A percentile compares a stretch with the other conserved stretches of the same genome.
Evolutionary conservation across 37 sponge, comb jelly and placozoan species (phyloP).

Genomic region (Amphimedon queenslandica): DNA sequence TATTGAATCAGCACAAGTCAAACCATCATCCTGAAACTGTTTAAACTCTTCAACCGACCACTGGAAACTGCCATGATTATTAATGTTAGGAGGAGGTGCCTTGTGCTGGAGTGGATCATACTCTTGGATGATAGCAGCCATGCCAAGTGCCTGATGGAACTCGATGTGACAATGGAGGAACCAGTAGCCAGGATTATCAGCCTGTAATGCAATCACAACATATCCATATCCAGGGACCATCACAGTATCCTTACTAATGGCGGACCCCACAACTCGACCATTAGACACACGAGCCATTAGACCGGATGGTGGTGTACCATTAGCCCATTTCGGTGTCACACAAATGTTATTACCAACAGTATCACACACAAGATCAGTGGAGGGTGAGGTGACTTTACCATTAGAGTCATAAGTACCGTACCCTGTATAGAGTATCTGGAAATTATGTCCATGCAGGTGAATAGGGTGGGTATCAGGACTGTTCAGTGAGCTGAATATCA

Average conservation of each 20-base stretch:
- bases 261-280: background rate
- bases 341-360: background rate
- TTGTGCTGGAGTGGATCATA: background rate
- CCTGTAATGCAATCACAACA: conserved; percentile 44
- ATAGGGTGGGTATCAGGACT: conserved; percentile 15
- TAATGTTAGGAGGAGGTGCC: conserved; percentile 18
- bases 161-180: conserved; percentile 82
- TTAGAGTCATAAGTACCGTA: conserved; percentile 12
- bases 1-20: too few relatives aligned
- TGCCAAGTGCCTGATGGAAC: conserved; percentile 61
- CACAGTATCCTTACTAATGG: conserved; percentile 64
- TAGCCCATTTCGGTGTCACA: conserved; percentile 17
- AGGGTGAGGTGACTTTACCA: background rate
- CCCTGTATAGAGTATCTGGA: conserved; percentile 25
- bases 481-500: background rate
- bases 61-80: conserved; percentile 14
- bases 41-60: background rate
- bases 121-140: conserved; percentile 52
- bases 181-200: too few relatives aligned
- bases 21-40: too few relatives aligned
- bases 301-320: background rate
- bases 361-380: conserved; percentile 19
- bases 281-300: too few relatives aligned
- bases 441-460: conserved; percentile 48
- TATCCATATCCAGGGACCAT: conserved; percentile 73